phyloP scores from a whole-genome alignment of 2,888 invertebrate species.

The Cotesia congregata region DNA sequence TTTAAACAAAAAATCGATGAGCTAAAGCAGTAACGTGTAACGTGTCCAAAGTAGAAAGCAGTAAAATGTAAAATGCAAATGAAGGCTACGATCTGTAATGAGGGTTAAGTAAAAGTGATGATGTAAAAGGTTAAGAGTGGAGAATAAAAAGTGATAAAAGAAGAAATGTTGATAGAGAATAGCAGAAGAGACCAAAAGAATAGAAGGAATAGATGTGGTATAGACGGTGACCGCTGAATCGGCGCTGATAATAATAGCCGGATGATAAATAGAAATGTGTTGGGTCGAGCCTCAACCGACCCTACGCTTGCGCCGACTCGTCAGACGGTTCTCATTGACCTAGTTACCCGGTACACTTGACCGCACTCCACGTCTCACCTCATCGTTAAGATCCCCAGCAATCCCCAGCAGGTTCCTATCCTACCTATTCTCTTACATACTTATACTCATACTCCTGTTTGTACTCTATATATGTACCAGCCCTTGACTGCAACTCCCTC shows the following conservation, averaged over 20 bases:
- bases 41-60: no score
- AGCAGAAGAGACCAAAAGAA: background rate
- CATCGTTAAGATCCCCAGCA: constrained; percentile 44
- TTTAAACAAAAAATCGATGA: no score
- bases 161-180: background rate
- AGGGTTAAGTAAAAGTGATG: background rate
- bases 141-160: background rate
- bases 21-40: no score
- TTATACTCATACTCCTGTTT: no score
- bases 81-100: no score
- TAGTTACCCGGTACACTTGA: constrained; percentile 71
- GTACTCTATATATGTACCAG: no score
- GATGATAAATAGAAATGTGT: constrained; percentile 44
- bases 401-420: constrained; percentile 41
- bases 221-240: constrained; percentile 38
- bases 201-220: constrained; percentile 34
- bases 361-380: constrained; percentile 62
- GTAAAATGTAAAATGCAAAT: no score
- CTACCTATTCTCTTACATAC: no score
- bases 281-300: constrained; percentile 31
- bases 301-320: constrained; percentile 56
- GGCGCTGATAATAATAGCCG: constrained; percentile 44
- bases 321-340: constrained; percentile 67
- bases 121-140: background rate
- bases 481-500: no score